A percentile compares a stretch with the other conserved stretches of the same genome.
phyloP scores from a whole-genome alignment of 2,113 vertebrate species.

The Tachycineta bicolor region DNA sequence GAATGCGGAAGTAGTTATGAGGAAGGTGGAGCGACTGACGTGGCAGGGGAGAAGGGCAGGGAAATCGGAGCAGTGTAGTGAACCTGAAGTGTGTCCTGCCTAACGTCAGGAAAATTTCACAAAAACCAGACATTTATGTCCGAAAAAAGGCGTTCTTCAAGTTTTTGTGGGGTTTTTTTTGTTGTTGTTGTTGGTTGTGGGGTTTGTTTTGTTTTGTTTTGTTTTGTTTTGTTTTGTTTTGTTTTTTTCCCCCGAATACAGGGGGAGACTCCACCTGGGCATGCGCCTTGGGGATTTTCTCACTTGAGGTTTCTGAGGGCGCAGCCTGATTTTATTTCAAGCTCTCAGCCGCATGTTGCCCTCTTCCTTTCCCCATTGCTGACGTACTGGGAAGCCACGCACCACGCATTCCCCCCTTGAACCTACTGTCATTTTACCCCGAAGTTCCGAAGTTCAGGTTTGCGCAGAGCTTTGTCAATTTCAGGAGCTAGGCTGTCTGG shows the following conservation, averaged over 20 bases:
- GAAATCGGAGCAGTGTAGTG: neutral
- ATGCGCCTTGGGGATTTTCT: neutral
- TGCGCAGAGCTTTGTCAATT: neutral
- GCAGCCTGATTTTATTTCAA: neutral
- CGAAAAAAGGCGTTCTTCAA: neutral
- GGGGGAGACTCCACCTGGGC: no score
- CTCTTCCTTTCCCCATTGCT: neutral
- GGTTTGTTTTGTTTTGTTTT: no score
- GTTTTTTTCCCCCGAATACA: no score
- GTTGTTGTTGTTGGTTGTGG: no score
- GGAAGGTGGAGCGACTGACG: fast-evolving
- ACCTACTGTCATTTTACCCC: neutral
- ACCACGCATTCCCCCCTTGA: fast-evolving
- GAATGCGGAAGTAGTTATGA: neutral
- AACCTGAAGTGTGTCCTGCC: no score
- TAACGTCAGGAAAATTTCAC: neutral
- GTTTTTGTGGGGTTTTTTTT: no score
- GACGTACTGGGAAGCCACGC: no score
- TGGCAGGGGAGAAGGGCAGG: neutral
- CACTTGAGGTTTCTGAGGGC: neutral
- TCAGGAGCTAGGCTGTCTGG: neutral
- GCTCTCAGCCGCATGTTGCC: fast-evolving
- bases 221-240: no score
- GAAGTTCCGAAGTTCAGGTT: neutral
- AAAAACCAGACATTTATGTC: neutral